Percentiles rank a stretch among this genome's conserved stretches.
These are phyloP conservation scores for Lypha dubia DNA, from an alignment of 2,888 invertebrate genomes.

Conservation along the genomic window DNA sequence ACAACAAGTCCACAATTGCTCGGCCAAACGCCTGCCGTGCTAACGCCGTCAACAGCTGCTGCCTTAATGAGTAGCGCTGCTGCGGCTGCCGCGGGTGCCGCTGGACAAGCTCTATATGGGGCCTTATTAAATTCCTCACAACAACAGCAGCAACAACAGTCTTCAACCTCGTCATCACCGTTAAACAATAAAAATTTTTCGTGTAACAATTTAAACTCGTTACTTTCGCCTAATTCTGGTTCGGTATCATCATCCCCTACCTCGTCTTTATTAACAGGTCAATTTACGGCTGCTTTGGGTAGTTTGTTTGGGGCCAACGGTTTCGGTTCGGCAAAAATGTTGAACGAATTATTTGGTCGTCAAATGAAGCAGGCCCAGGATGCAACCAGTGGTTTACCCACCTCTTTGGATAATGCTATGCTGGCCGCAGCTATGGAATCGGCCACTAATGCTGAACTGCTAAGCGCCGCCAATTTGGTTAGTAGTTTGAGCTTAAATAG, in stretches of 20 bases:
- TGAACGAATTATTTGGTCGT: conserved; percentile 93
- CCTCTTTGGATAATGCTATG: conserved; percentile 84
- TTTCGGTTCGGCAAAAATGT: conserved; percentile 95
- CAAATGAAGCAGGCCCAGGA: conserved; percentile 89
- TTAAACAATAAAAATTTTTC: conserved; percentile 66
- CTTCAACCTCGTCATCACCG: conserved; percentile 64
- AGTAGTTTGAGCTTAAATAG: conserved; percentile 76
- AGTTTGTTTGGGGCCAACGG: conserved; percentile 91
- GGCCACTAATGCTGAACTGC: conserved; percentile 82
- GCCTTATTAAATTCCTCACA: conserved; percentile 90
- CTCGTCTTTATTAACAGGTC: conserved; percentile 77
- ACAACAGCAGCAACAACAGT: conserved; percentile 84
- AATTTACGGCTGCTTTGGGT: conserved; percentile 79
- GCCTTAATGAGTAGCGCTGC: conserved; percentile 89
- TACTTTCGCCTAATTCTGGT: conserved; percentile 74
- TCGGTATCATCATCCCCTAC: conserved; percentile 75
- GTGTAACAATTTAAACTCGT: conserved; percentile 56
- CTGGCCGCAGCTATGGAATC: conserved; percentile 83
- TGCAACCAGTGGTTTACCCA: conserved; percentile 84
- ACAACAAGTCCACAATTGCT: conserved; percentile 73
- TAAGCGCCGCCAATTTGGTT: conserved; percentile 82
- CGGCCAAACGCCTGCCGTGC: conserved; percentile 65
- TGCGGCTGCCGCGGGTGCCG: conserved; percentile 89
- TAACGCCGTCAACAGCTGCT: conserved; percentile 78
- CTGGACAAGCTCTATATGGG: conserved; percentile 94